Conservation (phyloP, 2,797 vertebrate species). For the Remorina albescens region DNA sequence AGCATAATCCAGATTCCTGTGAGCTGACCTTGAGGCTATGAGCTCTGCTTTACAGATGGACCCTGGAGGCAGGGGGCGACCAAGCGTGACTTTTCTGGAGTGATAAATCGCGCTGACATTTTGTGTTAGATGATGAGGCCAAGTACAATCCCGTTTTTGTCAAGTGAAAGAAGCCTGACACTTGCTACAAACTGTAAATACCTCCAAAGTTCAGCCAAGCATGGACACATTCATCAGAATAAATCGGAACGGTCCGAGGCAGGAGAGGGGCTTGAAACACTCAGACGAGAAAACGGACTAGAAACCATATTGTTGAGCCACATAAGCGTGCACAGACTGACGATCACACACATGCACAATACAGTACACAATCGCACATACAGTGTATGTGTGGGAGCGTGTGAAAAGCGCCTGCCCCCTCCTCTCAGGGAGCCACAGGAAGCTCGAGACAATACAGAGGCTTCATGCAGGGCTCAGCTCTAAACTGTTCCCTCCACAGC, state of each 20-base stretch:
- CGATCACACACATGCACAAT: slow-evolving; percentile 30
- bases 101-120: slow-evolving; percentile 69
- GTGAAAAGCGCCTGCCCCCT: slow-evolving; percentile 85
- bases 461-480: slow-evolving; percentile 84
- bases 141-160: slow-evolving; percentile 44
- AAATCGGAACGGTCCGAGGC: slow-evolving; percentile 26
- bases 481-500: slow-evolving; percentile 69
- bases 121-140: slow-evolving; percentile 53
- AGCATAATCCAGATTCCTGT: slow-evolving; percentile 23
- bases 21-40: slow-evolving; percentile 58
- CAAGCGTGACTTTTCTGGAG: slow-evolving; percentile 49
- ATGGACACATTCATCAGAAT: slow-evolving; percentile 48
- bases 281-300: slow-evolving; percentile 38
- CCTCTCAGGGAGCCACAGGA: slow-evolving; percentile 88
- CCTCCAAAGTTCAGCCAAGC: slow-evolving; percentile 52
- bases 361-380: slow-evolving; percentile 38
- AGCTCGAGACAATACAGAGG: slow-evolving; percentile 87
- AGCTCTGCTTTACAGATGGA: slow-evolving; percentile 60
- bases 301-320: slow-evolving; percentile 49
- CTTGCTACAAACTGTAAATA: slow-evolving; percentile 42
- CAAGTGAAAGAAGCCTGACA: slow-evolving; percentile 36
- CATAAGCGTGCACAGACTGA: slow-evolving; percentile 24
- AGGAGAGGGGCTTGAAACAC: slow-evolving; percentile 27
- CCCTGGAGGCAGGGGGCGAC: slow-evolving; percentile 33
- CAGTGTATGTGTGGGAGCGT: slow-evolving; percentile 80